Evolutionary conservation across 2,888 invertebrate species (phyloP), one percentile per base, ranked within the genome.

Genomic region (Ormyrus labotus): DNA sequence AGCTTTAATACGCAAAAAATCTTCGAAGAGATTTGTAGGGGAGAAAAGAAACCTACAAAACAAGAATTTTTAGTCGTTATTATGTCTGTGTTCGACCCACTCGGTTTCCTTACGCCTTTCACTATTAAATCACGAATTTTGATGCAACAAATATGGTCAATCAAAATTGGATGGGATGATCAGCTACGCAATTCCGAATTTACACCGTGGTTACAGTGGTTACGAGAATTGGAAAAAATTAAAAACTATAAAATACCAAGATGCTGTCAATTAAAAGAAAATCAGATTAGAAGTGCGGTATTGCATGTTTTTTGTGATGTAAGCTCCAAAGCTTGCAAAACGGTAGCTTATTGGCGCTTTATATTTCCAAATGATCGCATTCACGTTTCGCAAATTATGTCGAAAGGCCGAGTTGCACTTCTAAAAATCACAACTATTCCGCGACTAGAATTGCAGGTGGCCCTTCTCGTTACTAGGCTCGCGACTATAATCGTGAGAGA

Each of bases 71-170:
- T 77, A 11, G 45, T 50, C 9, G 8, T 70, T 3, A 71, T 77
- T 47, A 70, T 77, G 63, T 69, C 69, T 5, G 47, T 77, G 48
- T 68, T 55, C n/a, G 71, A 71, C 57, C 71, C 57, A 2, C 19
- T 64, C 2, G 65, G 70, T 9, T 64, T 71, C 10, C 7, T 78
- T 13, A 11, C 50, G 4, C 57, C 78, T 57, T 58, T 65, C 45
- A 71, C 58, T 6, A 63, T 77, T 47, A 11, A 64, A 6, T 48
- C 64, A 2, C 78, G 70, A 11, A 64, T 71, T 34, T 11, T 70
- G 5, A 71, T 71, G 58, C 70, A 71, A 19, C 5, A 48, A 10
- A 19, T n/a, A n/a, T n/a, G n/a, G n/a, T n/a, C 65, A 1, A 78
- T 64, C 58, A 13, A 8, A 11, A 78, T 78, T 6, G 10, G 10